Evolutionary conservation across 2,113 vertebrate species (phyloP), one percentile per base, ranked within the genome.

Genomic region (Athene cunicularia): DNA sequence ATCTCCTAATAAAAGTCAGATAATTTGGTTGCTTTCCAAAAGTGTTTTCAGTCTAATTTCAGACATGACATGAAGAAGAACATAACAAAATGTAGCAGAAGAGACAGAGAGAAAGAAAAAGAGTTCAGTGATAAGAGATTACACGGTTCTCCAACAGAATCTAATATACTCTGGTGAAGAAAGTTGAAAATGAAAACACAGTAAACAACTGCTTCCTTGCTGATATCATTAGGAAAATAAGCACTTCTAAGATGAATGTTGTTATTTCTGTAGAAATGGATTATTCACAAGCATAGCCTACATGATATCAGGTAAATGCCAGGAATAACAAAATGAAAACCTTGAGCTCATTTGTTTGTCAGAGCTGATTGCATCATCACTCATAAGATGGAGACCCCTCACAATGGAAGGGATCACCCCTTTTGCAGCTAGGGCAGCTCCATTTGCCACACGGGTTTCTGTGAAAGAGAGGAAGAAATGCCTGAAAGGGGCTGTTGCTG

Each of bases 1-100:
- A 93, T 35, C 67, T 88, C 81, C 86, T 91, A 81, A 87, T 93
- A 86, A 96, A 95, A 91, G 88, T 89, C 62, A 66, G 50, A 76
- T 59, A 68, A 93, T 73, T 82, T 28, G 2, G n/a, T 88, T 92
- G 77, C 53, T 71, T 85, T 85, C 45, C 55, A 71, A 14, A 73
- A 91, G 67, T 86, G n/a, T 91, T 93, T 94, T 80, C 74, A 83
- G 89, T 80, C 91, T 93, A 76, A 95, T 96, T 94, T 91, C 94
- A 96, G 93, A 88, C 55, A 73, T 63, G 80, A 85, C 87, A 88
- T 27, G 67, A 77, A 3, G 7, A 91, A 87, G 45, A 94, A 26
- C 50, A 47, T 62, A 95, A 91, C 88, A 86, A 90, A 94, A 94
- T 63, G 70, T 81, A 52, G 84, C 71, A 91, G 85, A 90, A 93